A percentile compares a stretch with the other conserved stretches of the same genome.
These are phyloP conservation scores for Cepaea hortensis DNA, from an alignment of 2,888 invertebrate species.

Conservation along the genomic window DNA sequence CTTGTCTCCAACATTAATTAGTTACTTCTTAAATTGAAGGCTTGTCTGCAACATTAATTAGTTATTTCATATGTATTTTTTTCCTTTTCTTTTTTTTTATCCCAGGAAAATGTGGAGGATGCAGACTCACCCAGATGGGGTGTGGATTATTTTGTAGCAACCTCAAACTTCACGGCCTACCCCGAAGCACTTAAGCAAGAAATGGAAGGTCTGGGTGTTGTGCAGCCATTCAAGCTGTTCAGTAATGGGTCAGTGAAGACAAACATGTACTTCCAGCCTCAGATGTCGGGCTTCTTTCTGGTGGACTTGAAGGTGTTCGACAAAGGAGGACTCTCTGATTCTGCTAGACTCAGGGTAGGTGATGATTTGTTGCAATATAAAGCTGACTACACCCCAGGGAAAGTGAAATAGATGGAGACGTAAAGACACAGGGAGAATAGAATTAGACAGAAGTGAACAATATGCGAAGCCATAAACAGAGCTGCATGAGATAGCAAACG, in stretches of 20 bases:
- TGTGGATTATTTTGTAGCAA: slow-evolving; percentile 57
- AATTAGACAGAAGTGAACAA: no score
- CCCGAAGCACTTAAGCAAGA: slow-evolving; percentile 53
- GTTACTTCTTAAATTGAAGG: neutral
- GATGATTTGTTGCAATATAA: no score
- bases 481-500: no score
- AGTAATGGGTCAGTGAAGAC: slow-evolving; percentile 81
- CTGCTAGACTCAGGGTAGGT: slow-evolving; percentile 56
- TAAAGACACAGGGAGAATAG: no score
- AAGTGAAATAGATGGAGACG: no score
- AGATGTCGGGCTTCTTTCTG: slow-evolving; percentile 96
- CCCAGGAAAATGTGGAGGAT: slow-evolving; percentile 82
- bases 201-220: slow-evolving; percentile 50
- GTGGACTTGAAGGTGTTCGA: slow-evolving; percentile 54
- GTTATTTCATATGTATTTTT: neutral
- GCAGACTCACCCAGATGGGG: slow-evolving; percentile 83
- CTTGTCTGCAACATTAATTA: neutral
- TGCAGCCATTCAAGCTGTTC: slow-evolving; percentile 65
- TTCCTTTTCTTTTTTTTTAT: neutral
- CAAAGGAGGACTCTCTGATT: slow-evolving; percentile 56
- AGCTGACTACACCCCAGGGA: no score
- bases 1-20: no score
- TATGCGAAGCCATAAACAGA: no score
- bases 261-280: slow-evolving; percentile 95
- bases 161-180: slow-evolving; percentile 53